Conservation (phyloP, 2,113 vertebrate genomes). For the Hippocampus comes region DNA sequence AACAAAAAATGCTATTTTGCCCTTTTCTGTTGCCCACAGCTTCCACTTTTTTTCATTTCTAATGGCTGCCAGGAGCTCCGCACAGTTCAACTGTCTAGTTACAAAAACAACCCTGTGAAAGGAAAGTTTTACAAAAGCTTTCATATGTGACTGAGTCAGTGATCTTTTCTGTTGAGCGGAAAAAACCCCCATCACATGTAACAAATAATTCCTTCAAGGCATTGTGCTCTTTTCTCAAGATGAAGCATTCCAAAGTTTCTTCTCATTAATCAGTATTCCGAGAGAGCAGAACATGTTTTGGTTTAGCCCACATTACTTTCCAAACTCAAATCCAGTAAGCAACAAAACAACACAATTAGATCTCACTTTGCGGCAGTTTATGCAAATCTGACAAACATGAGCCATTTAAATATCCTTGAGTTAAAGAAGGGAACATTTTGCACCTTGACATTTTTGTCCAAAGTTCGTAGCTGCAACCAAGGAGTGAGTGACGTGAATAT, state of each 20-base stretch:
- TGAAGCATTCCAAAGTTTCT: neutral
- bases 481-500: neutral
- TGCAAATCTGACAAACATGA: neutral
- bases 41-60: neutral
- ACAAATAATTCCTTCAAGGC: neutral
- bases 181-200: neutral
- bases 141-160: neutral
- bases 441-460: neutral
- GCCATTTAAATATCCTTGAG: neutral
- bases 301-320: neutral
- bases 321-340: neutral
- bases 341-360: slow-evolving; percentile 4
- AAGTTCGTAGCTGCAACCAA: neutral
- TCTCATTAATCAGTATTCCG: neutral
- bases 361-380: neutral
- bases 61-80: neutral
- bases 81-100: neutral
- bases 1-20: neutral
- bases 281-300: neutral
- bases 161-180: neutral
- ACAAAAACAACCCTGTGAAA: neutral
- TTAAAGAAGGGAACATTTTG: neutral
- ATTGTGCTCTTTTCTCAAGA: neutral
- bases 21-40: neutral
- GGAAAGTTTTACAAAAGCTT: neutral